Evolutionary conservation across 2,797 vertebrate species (phyloP).

Genomic region (Hylomyscus alleni): DNA sequence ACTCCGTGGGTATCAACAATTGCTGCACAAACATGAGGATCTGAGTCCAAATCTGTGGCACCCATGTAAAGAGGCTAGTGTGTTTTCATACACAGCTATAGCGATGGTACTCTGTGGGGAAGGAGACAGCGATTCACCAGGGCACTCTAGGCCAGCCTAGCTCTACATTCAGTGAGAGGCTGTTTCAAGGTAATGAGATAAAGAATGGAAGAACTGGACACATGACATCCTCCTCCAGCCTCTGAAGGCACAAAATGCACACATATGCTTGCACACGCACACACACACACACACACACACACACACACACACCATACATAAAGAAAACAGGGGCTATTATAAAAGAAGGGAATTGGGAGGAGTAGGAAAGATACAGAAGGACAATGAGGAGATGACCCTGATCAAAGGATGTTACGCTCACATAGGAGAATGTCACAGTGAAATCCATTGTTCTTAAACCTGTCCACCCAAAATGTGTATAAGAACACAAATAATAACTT

Average conservation of each 20-base stretch:
- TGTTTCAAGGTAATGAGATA: not conserved
- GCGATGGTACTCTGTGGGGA: no score
- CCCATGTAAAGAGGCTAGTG: not conserved
- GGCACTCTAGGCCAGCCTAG: not conserved
- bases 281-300: not conserved
- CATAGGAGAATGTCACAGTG: not conserved
- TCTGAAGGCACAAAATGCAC: not conserved
- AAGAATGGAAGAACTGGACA: not conserved
- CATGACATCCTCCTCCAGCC: not conserved
- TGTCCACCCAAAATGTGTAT: not conserved
- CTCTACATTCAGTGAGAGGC: not conserved
- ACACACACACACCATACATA: not conserved
- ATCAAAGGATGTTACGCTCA: not conserved
- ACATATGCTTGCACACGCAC: no score
- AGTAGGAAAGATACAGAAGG: not conserved
- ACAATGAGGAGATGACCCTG: not conserved
- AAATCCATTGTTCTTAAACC: not conserved
- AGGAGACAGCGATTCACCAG: not conserved
- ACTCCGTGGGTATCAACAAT: not conserved
- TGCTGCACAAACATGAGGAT: not conserved
- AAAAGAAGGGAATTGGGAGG: not conserved
- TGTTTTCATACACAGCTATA: not conserved
- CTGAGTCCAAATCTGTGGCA: not conserved
- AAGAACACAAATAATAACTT: not conserved
- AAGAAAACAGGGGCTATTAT: no score